Evolutionary conservation across 2,113 vertebrate species (phyloP), one percentile per base, ranked within the genome.

Genomic region (Mixornis gularis): DNA sequence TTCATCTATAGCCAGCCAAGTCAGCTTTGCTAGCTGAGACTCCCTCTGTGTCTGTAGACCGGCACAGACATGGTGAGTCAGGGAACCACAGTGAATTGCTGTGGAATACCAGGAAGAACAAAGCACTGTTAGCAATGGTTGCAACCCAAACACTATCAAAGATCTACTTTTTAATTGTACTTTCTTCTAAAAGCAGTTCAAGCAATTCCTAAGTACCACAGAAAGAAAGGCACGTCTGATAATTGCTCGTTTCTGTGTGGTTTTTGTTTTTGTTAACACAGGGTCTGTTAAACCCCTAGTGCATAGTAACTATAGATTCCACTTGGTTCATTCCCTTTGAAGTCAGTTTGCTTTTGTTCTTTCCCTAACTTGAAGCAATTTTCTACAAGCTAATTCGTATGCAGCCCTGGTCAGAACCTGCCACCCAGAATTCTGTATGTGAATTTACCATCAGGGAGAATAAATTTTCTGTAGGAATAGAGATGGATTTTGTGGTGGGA

Each of bases 321-420:
- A 85, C 62, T 96, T 92, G 44, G 63, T 86, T 64, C 29, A 7
- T 77, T 95, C 43, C 14, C 98, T 98, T 99, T 99, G 98, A 99
- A 98, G 98, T 98, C 95, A 78, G 95, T 96, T 97, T 96, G 96
- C 97, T 98, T 98, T 99, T 98, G 98, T 98, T 98, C 98, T 98
- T 98, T 97, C 98, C 97, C 98, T 98, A 98, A 98, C 97, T 97
- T 96, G 95, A 98, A 96, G 97, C 96, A 96, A 98, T 98, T 98
- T 98, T 97, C 94, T 53, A 96, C 96, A 96, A 94, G 81, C 97
- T 98, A 94, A 98, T 98, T 98, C 98, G 97, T 98, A 98, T 98
- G 98, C 98, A 97, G 96, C 96, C 90, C 95, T 92, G 83, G 85
- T 93, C 97, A 95, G 89, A 92, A 89, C 68, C 93, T 79, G 95